Percentiles rank a stretch among this genome's conserved stretches.
Evolutionary conservation across 2,113 vertebrate species (phyloP).

Genomic region (Hystrix cristata): DNA sequence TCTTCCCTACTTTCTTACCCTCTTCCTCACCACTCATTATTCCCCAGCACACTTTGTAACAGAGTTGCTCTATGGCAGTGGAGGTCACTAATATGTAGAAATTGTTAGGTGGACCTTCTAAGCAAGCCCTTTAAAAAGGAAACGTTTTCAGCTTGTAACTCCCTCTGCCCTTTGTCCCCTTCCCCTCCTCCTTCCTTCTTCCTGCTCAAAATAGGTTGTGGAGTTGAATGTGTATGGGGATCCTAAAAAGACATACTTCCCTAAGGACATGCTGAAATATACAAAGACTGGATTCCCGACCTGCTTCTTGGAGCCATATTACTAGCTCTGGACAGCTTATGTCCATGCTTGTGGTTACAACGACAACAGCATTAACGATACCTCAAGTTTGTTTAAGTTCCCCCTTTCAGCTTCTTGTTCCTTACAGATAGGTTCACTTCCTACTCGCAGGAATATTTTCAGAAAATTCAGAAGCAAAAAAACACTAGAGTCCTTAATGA

Average conservation of each 20-base stretch:
- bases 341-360: not conserved
- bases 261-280: not conserved
- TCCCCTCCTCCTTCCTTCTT: not conserved
- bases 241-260: not conserved
- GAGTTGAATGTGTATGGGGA: not conserved
- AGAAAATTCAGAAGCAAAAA: slow-evolving; percentile 69
- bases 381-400: slow-evolving; percentile 3
- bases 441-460: slow-evolving; percentile 48
- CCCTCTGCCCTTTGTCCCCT: not conserved
- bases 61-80: not conserved
- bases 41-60: too few relatives aligned
- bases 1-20: not conserved
- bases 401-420: slow-evolving; percentile 33
- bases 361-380: not conserved
- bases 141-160: not conserved
- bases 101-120: not conserved
- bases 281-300: not conserved
- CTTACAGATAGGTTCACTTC: slow-evolving; percentile 3
- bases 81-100: not conserved
- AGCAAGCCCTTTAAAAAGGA: not conserved
- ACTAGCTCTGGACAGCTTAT: not conserved
- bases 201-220: not conserved
- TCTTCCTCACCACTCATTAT: not conserved
- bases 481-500: slow-evolving; percentile 66
- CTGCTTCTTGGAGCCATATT: not conserved